Evolutionary conservation across 2,113 vertebrate genomes (phyloP), one percentile per base, ranked within the genome.

Genomic region (Oryzias curvinotus): DNA sequence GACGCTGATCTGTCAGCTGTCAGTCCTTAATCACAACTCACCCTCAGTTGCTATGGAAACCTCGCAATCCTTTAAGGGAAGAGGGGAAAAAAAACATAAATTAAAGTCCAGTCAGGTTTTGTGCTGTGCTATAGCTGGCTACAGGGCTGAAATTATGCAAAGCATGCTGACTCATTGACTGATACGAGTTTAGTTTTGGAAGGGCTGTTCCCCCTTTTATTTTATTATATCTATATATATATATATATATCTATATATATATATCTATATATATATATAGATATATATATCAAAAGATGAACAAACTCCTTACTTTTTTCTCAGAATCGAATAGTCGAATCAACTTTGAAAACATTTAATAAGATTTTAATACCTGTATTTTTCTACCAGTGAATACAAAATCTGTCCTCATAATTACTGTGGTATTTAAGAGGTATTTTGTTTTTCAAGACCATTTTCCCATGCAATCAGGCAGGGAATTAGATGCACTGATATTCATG

Each of bases 81-180:
- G 53, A 15, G 30, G 16, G 15, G 26, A 54, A 48, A 68, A 46
- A 66, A 3, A 47, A 65, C 52, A 51, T 21, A 52, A 55, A 74
- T 77, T 74, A 64, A 75, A 80, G 60, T 80, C 66, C 63, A 25
- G 49, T 57, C 69, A 78, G 66, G 73, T 76, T 46, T 51, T 70
- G 54, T 66, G 68, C 30, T 68, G 57, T 62, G 65, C 59, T 82
- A 47, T 48, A 66, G 62, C 79, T 76, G 74, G 72, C 82, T 75
- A 79, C 30, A 57, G 65, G 80, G 76, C 63, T 78, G 68, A 72
- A 83, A 80, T 77, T 83, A 87, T 87, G 77, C 66, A 79, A 86
- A 82, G 68, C 36, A 48, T 56, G 58, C 65, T 85, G 84, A 85
- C 64, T 83, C 83, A 82, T 17, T 65, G 54, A 70, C 51, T 75